Percentiles rank a stretch among this genome's conserved stretches.
phyloP scores from a whole-genome alignment of 2,888 invertebrate genomes.

The Drosophila trichaetosa region DNA sequence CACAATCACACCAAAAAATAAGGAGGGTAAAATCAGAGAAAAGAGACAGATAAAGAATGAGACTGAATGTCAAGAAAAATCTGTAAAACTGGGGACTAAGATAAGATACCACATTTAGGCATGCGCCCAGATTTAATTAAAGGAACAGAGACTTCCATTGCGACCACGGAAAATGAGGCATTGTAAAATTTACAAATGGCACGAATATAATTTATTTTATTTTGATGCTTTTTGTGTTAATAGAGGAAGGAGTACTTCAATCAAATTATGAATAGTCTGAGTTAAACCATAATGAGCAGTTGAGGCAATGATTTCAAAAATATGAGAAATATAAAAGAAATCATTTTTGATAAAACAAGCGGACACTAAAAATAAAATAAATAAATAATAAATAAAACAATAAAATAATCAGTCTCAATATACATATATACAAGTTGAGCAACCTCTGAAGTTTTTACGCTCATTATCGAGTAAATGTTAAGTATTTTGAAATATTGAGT shows the following conservation, averaged over 20 bases:
- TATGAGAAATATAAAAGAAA: not conserved
- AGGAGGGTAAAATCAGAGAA: not conserved
- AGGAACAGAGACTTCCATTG: rapidly evolving
- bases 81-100: not conserved
- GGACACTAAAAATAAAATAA: no score
- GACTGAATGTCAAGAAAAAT: not conserved
- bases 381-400: no score
- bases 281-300: not conserved
- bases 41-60: not conserved
- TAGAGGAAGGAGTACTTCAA: not conserved
- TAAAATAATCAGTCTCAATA: not conserved
- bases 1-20: not conserved
- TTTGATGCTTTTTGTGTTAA: not conserved
- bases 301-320: not conserved
- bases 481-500: not conserved
- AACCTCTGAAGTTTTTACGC: not conserved
- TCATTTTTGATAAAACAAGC: not conserved
- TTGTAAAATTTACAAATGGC: not conserved
- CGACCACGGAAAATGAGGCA: not conserved
- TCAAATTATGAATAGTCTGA: no score
- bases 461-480: not conserved
- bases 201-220: not conserved
- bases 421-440: not conserved
- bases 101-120: not conserved
- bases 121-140: not conserved